phyloP scores from a whole-genome alignment of 2,797 vertebrate species.

The Mionectes olivaceus region DNA sequence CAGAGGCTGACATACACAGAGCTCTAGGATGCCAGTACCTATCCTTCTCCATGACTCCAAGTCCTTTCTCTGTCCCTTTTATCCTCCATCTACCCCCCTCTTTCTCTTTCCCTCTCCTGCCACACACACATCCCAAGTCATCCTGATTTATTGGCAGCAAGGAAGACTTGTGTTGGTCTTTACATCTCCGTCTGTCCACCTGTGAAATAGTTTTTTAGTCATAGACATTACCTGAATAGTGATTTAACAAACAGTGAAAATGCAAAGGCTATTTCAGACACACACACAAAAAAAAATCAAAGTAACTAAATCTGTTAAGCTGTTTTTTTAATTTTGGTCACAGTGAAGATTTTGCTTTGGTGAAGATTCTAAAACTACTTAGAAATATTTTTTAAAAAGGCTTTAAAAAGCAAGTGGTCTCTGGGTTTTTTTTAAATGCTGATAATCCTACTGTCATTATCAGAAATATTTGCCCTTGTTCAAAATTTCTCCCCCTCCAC shows the following conservation, averaged over 20 bases:
- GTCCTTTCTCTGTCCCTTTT: not conserved
- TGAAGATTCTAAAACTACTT: not conserved
- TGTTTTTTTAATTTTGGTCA: not conserved
- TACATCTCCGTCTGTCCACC: not conserved
- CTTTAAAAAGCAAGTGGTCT: not conserved
- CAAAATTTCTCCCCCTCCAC: not conserved
- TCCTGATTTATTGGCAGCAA: not conserved
- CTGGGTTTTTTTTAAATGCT: not conserved
- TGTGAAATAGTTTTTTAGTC: not conserved
- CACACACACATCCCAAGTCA: not conserved
- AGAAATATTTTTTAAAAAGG: not conserved
- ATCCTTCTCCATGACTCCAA: not conserved
- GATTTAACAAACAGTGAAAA: not conserved
- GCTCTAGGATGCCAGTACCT: not conserved
- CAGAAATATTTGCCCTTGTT: not conserved
- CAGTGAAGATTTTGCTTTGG: not conserved
- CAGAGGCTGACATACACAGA: not conserved
- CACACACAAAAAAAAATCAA: not conserved
- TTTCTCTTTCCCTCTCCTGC: not conserved
- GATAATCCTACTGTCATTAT: not conserved
- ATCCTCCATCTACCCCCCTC: not conserved
- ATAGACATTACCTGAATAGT: not conserved
- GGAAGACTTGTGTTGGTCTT: constrained; percentile 3
- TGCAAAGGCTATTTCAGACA: not conserved
- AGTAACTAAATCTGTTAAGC: not conserved